phyloP scores from a whole-genome alignment of 1,140 invertebrate genomes.

The Platorchestia sp. region DNA sequence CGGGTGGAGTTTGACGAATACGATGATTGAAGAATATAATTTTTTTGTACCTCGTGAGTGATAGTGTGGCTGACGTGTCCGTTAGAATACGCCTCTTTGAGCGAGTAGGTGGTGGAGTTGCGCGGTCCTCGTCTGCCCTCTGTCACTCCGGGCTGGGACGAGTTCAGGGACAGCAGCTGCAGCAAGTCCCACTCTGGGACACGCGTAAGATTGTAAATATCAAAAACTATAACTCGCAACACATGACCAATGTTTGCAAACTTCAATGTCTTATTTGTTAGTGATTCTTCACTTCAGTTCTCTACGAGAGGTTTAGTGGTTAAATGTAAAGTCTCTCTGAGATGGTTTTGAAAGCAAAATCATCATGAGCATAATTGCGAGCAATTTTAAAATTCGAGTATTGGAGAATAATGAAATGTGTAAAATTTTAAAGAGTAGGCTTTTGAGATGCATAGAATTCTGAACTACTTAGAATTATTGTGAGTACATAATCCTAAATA shows the following conservation, averaged over 20 bases:
- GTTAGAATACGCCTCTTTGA: slow-evolving; percentile 7
- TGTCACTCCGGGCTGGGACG: background rate
- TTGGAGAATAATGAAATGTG: background rate
- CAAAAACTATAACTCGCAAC: background rate
- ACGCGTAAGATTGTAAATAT: background rate
- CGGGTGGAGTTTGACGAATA: background rate
- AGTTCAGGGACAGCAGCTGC: slow-evolving; percentile 11
- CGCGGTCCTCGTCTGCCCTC: background rate
- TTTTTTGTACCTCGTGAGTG: background rate
- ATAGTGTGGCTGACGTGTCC: background rate
- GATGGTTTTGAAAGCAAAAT: background rate
- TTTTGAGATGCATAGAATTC: background rate
- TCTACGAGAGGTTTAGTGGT: background rate
- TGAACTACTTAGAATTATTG: background rate
- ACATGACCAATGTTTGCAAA: background rate
- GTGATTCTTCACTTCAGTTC: background rate
- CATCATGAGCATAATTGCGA: background rate
- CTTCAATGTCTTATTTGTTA: background rate
- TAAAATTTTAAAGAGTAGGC: too few species aligned
- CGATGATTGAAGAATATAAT: background rate
- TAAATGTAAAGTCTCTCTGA: background rate
- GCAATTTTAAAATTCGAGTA: background rate
- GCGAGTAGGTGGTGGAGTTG: background rate
- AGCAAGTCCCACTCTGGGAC: slow-evolving; percentile 29
- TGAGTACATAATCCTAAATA: background rate